Evolutionary conservation across 2,113 vertebrate genomes (phyloP).

Genomic region (Ursus arctos): DNA sequence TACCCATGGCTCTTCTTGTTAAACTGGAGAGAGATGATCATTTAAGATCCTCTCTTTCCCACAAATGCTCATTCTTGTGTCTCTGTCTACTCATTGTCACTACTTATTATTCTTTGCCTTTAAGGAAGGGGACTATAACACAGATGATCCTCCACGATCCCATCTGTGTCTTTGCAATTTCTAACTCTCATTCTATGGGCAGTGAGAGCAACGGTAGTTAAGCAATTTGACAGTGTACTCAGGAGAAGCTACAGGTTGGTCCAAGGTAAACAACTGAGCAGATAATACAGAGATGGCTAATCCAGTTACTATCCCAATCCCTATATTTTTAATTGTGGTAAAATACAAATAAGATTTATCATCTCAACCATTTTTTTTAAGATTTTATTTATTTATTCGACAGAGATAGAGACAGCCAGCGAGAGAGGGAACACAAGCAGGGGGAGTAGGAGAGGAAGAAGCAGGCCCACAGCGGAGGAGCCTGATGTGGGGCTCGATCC

Average conservation of each 20-base stretch:
- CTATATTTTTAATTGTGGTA: neutral
- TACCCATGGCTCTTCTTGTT: neutral
- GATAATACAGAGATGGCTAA: neutral
- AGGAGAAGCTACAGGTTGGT: neutral
- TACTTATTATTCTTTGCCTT: conserved; percentile 1
- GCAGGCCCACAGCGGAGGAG: too few relatives aligned
- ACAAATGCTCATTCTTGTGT: neutral
- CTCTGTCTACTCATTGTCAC: neutral
- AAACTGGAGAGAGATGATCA: neutral
- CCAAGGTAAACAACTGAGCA: neutral
- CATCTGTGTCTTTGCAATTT: neutral
- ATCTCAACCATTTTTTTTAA: neutral
- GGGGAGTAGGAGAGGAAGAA: too few relatives aligned
- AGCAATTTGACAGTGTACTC: neutral
- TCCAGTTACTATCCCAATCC: neutral
- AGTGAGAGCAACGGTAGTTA: neutral
- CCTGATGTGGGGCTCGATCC: too few relatives aligned
- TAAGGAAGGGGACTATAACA: neutral
- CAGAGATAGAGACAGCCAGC: too few relatives aligned
- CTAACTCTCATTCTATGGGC: neutral
- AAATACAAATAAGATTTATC: neutral
- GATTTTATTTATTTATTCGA: too few relatives aligned
- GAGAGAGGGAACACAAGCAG: too few relatives aligned
- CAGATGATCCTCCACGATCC: neutral
- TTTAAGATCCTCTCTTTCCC: neutral